phyloP scores from a whole-genome alignment of 92 coral and sea anemone species.

The Siderastrea radians region DNA sequence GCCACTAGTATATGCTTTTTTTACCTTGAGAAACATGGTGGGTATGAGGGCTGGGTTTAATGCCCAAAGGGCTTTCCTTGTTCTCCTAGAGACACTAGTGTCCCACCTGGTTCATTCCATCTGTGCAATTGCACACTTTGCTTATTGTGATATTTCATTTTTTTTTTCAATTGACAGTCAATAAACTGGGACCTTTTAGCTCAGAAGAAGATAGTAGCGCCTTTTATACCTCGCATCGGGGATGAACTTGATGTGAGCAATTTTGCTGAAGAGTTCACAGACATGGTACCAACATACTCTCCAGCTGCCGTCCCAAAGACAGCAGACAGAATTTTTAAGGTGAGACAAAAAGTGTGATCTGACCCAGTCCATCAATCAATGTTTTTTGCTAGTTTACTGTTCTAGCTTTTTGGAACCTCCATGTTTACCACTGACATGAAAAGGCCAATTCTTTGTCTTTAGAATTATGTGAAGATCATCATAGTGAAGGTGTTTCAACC shows the following conservation, averaged over 20 bases:
- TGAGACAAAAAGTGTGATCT: conserved; percentile 16
- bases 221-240: conserved; percentile 90
- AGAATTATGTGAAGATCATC: no score
- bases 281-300: conserved; percentile 93
- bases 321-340: conserved; percentile 93
- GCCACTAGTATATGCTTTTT: no score
- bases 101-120: no score
- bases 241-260: conserved; percentile 96
- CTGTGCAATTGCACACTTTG: background rate
- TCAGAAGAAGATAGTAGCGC: conserved; percentile 84
- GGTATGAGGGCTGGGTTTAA: no score
- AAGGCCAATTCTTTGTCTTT: no score
- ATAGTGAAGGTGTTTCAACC: no score
- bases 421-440: no score
- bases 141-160: background rate
- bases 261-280: conserved; percentile 98
- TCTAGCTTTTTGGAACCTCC: no score
- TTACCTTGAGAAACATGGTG: no score
- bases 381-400: no score
- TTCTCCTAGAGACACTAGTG: no score
- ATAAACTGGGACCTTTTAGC: conserved; percentile 86
- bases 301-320: conserved; percentile 97
- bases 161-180: conserved; percentile 40
- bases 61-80: no score
- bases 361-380: background rate